Evolutionary conservation across 2,888 invertebrate species (phyloP).

Genomic region (Microctonus aethiopoides): DNA sequence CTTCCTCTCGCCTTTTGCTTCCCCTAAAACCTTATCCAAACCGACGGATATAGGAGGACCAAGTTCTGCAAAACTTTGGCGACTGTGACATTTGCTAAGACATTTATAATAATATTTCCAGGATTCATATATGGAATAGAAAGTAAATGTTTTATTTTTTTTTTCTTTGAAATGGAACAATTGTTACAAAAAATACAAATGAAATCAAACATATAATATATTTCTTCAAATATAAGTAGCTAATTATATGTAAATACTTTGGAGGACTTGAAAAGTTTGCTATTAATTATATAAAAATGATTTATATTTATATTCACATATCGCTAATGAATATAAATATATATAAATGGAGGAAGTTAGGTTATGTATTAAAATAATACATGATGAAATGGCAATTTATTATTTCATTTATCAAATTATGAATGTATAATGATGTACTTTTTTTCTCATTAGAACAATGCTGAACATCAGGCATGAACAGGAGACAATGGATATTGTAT

Average conservation of each 20-base stretch:
- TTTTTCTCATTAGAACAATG: not conserved
- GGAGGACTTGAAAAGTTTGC: too few relatives aligned
- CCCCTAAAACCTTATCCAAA: not conserved
- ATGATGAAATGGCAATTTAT: not conserved
- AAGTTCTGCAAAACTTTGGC: constrained; percentile 14
- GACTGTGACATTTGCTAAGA: not conserved
- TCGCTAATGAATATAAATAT: too few relatives aligned
- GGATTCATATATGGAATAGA: too few relatives aligned
- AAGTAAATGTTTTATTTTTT: too few relatives aligned
- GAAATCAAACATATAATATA: too few relatives aligned
- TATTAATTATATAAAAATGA: too few relatives aligned
- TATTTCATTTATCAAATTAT: not conserved
- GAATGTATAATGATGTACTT: not conserved
- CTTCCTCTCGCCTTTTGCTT: not conserved
- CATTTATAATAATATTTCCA: not conserved
- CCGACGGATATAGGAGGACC: constrained; percentile 1
- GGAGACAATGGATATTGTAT: not conserved
- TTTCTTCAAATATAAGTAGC: not conserved
- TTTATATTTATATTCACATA: too few relatives aligned
- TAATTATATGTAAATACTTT: not conserved
- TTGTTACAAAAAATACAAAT: too few relatives aligned
- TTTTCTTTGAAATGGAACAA: too few relatives aligned
- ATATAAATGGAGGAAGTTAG: too few relatives aligned
- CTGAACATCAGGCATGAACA: too few relatives aligned
- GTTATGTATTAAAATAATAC: not conserved